phyloP scores from a whole-genome alignment of 1,140 invertebrate species.

The Zaprionus taronus region DNA sequence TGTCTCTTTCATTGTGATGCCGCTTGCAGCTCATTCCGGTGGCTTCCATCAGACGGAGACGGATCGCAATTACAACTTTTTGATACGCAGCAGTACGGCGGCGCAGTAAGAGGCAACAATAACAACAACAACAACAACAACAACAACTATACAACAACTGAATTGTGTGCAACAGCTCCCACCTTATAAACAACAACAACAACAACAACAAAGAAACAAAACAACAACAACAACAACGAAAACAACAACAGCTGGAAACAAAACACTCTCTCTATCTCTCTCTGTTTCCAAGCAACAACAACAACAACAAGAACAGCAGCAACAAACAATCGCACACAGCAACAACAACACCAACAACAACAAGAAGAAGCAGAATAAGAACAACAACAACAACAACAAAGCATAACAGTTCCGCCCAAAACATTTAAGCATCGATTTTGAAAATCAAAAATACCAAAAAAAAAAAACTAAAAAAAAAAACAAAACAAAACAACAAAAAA shows the following conservation, averaged over 20 bases:
- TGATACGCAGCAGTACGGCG: slow-evolving; percentile 67
- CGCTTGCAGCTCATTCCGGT: slow-evolving; percentile 27
- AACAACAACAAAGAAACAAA: slow-evolving; percentile 26
- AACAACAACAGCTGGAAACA: slow-evolving; percentile 27
- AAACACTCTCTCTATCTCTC: slow-evolving; percentile 32
- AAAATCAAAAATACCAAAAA: slow-evolving; percentile 64
- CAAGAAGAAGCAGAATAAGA: slow-evolving; percentile 52
- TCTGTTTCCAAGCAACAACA: slow-evolving; percentile 40
- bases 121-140: slow-evolving; percentile 46
- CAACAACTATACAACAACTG: slow-evolving; percentile 67
- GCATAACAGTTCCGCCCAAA: slow-evolving; percentile 75
- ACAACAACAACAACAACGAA: slow-evolving; percentile 26
- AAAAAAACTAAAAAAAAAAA: slow-evolving; percentile 26
- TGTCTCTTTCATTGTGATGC: neutral
- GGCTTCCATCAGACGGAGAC: slow-evolving; percentile 69
- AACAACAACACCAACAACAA: slow-evolving; percentile 34
- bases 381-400: slow-evolving; percentile 55
- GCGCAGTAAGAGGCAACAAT: slow-evolving; percentile 53
- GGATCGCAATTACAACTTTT: slow-evolving; percentile 71
- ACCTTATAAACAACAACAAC: slow-evolving; percentile 52
- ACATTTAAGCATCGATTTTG: slow-evolving; percentile 80
- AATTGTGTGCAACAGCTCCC: slow-evolving; percentile 80
- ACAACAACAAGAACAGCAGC: slow-evolving; percentile 9
- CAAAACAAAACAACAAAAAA: slow-evolving; percentile 31
- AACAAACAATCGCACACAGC: slow-evolving; percentile 43